A percentile compares a stretch with the other conserved stretches of the same genome.
Conservation (phyloP, 2,113 vertebrate species). For the Dicentrarchus labrax region DNA sequence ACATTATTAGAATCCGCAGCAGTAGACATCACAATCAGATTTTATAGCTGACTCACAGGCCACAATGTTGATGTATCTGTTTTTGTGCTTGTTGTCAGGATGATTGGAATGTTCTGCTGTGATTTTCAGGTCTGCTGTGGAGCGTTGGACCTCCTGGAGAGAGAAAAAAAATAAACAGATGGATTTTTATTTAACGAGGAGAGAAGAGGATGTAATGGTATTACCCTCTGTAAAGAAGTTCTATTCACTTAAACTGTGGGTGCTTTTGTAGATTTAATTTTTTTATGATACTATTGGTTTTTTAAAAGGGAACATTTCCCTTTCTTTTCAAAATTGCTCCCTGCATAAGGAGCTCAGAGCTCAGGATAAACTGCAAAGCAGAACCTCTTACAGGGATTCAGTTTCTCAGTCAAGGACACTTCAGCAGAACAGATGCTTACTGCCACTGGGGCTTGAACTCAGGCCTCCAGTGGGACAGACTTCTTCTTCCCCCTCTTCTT, state of each 20-base stretch:
- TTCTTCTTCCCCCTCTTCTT: conserved; percentile 16
- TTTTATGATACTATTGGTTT: conserved; percentile 1
- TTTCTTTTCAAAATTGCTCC: background rate
- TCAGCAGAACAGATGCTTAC: conserved; percentile 51
- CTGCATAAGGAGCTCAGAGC: background rate
- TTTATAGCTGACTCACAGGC: conserved; percentile 92
- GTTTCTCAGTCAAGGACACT: conserved; percentile 48
- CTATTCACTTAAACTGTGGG: conserved; percentile 2
- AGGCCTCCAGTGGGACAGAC: conserved; percentile 18
- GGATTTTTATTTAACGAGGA: conserved; percentile 44
- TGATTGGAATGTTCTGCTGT: conserved; percentile 99
- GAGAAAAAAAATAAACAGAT: conserved; percentile 28
- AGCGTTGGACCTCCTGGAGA: conserved; percentile 95
- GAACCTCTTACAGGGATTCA: conserved; percentile 18
- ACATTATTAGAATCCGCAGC: conserved; percentile 49
- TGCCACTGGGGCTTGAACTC: conserved; percentile 49
- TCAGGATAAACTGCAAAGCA: conserved; percentile 13
- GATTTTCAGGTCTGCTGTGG: conserved; percentile 96
- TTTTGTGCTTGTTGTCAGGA: conserved; percentile 99
- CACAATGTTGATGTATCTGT: conserved; percentile 99
- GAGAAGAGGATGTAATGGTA: conserved; percentile 12
- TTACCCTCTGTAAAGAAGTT: conserved; percentile 2
- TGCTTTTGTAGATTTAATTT: background rate
- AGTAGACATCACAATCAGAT: conserved; percentile 45
- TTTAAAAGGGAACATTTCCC: background rate